A percentile compares a stretch with the other conserved stretches of the same genome.
These are phyloP conservation scores for Heliconius cydno DNA, from an alignment of 2,888 invertebrate species.

Conservation along the genomic window DNA sequence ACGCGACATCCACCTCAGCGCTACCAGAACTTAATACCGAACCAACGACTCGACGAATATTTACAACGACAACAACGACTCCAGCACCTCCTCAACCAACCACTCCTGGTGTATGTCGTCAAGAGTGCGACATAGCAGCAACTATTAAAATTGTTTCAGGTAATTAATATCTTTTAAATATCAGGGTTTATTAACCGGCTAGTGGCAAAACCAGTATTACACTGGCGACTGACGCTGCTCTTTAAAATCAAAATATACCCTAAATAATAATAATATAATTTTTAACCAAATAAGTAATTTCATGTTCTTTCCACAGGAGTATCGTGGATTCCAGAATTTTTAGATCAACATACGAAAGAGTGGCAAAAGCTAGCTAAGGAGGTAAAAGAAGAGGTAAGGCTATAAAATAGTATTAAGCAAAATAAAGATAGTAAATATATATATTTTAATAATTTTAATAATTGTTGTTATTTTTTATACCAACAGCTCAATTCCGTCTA, in stretches of 20 bases:
- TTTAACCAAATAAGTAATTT: background rate
- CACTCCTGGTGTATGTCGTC: conserved; percentile 90
- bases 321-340: conserved; percentile 92
- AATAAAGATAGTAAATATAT: background rate
- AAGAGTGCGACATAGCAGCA: conserved; percentile 93
- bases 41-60: conserved; percentile 78
- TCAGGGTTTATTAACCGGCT: background rate
- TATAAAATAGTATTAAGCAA: background rate
- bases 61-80: conserved; percentile 86
- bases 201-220: too few species aligned
- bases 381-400: conserved; percentile 89
- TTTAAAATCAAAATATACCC: background rate
- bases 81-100: conserved; percentile 88
- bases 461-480: conserved; percentile 48
- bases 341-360: conserved; percentile 93
- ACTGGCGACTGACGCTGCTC: background rate
- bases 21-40: conserved; percentile 72
- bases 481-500: conserved; percentile 92
- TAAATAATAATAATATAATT: background rate
- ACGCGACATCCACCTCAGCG: conserved; percentile 84
- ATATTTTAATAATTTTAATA: conserved; percentile 2
- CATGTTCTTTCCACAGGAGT: conserved; percentile 72
- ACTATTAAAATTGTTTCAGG: conserved; percentile 93
- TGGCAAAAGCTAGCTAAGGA: conserved; percentile 93
- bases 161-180: conserved; percentile 47